These are phyloP conservation scores for Dicycla oo DNA, from an alignment of 2,888 invertebrate species.

Conservation along the genomic window DNA sequence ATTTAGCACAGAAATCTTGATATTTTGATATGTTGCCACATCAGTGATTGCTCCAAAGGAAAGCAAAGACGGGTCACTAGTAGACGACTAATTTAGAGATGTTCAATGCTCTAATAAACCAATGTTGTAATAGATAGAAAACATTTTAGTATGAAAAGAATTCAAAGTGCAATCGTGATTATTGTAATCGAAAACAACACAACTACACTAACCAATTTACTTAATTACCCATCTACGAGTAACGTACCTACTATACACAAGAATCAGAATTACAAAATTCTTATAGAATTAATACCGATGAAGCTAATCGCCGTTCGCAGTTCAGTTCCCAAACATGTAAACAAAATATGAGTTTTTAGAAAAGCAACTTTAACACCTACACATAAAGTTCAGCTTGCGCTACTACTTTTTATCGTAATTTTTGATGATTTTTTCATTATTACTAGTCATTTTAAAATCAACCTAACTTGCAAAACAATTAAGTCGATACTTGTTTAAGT, in stretches of 20 bases:
- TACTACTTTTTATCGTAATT: neutral
- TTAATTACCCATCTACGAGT: conserved; percentile 44
- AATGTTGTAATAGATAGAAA: neutral
- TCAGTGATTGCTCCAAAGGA: neutral
- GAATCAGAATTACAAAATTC: conserved; percentile 45
- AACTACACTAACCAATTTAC: conserved; percentile 31
- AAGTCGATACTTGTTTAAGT: neutral
- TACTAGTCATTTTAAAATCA: neutral
- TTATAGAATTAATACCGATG: conserved; percentile 24
- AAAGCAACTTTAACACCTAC: neutral
- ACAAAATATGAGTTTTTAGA: neutral
- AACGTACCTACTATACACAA: conserved; percentile 13
- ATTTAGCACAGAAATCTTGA: neutral
- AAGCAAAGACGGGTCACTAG: neutral
- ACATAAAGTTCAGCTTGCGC: neutral
- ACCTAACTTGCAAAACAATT: neutral
- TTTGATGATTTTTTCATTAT: neutral
- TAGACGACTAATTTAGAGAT: neutral
- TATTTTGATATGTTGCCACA: neutral
- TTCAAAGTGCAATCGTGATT: conserved; percentile 14
- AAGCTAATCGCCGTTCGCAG: neutral
- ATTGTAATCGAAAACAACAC: conserved; percentile 38
- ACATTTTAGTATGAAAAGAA: conserved; percentile 3
- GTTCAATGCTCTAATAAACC: neutral
- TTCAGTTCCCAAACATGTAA: neutral